Base-by-base conservation (phyloP, 2,797 vertebrate genomes). In the Pseudochirops cupreus region DNA sequence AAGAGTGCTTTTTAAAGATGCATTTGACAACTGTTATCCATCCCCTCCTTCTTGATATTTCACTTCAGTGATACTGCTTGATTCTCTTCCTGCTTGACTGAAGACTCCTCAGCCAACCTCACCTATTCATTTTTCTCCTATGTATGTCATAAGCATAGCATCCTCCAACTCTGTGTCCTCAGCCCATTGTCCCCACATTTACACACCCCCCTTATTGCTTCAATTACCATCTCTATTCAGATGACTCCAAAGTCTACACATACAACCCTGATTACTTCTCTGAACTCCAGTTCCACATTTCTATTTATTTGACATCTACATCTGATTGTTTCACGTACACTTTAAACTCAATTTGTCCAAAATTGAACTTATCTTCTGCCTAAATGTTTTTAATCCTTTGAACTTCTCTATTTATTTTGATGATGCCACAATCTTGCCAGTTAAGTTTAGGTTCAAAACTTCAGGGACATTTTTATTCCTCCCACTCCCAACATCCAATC, bases 1-100 rank as follows among this genome's bases (percentile, higher is more conserved):
- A 93, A 94, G 13, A 96, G 39, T 26, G n/a, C 31, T 93, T 54
- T 59, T n/a, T 16, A 67, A 82, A 82, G 24, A 82, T 82, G 16
- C 21, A 82, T 82, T 82, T 82, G 74, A 82, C 74, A 82, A 82
- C 39, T 82, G 6, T 24, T 82, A 6, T 46, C 18, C 21, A 82
- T 7, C 74, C 7, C 39, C 74, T 74, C n/a, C 39, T 82, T 24
- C n/a, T 74, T 24, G n/a, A 46, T 46, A 26, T 82, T 74, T 74
- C 16, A 33, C 74, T 82, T 46, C 74, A 24, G 39, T 46, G n/a
- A 74, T 18, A 82, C 39, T 46, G n/a, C 39, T 82, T 46, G 74
- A 24, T 82, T 82, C 74, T 46, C 7, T 46, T 82, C 21, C 7
- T 82, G 21, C 39, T 82, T 82, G 7, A 82, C 74, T 46, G 21